Evolutionary conservation across 2,888 invertebrate species (phyloP).

Genomic region (Julus scandinavius): DNA sequence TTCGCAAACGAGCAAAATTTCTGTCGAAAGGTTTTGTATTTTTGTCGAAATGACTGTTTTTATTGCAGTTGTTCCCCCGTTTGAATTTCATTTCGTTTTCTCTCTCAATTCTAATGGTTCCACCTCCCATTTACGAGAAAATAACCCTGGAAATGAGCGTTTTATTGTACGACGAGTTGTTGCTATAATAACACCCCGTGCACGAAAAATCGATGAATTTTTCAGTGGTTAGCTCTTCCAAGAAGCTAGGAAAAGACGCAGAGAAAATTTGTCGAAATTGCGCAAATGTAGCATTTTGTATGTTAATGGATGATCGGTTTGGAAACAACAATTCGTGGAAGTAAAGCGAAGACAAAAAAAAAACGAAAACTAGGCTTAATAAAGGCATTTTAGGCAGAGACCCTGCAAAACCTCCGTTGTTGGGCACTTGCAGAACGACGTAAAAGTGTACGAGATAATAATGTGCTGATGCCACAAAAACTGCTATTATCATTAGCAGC

Average conservation of each 20-base stretch:
- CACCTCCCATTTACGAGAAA: conserved; percentile 27
- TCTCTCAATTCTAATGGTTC: conserved; percentile 27
- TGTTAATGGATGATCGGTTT: not conserved
- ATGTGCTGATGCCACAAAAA: not conserved
- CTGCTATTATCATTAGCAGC: not conserved
- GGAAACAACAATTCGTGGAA: not conserved
- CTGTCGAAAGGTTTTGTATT: not conserved
- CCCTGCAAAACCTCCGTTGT: not conserved
- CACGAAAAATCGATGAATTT: conserved; percentile 16
- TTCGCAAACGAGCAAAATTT: not conserved
- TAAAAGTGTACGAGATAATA: not conserved
- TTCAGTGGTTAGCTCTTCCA: not conserved
- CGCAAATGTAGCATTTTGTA: not conserved
- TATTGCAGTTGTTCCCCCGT: conserved; percentile 18
- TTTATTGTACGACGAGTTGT: conserved; percentile 22
- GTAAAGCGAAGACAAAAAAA: not conserved
- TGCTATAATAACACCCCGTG: conserved; percentile 10
- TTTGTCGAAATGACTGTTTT: not conserved
- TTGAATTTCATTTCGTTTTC: conserved; percentile 30
- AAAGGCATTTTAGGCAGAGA: not conserved
- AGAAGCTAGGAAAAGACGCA: not conserved
- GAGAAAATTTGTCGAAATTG: not conserved
- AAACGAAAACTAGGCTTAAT: not conserved
- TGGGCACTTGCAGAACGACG: conserved; percentile 6
- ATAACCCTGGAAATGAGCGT: conserved; percentile 33